Percentiles rank a stretch among this genome's conserved stretches.
Evolutionary conservation across 2,888 invertebrate genomes (phyloP).

Genomic region (Agrilus mali): DNA sequence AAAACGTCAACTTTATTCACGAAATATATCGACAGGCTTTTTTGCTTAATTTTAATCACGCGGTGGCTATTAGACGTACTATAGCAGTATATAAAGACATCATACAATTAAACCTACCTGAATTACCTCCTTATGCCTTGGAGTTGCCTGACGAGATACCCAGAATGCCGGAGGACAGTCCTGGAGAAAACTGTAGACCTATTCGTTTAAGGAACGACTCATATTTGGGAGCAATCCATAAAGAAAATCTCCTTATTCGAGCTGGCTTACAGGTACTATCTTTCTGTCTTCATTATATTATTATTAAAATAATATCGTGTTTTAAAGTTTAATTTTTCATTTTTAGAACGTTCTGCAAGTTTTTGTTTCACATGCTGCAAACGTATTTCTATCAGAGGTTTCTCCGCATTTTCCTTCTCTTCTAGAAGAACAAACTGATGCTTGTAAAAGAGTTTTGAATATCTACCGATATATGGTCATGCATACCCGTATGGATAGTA

Average conservation of each 20-base stretch:
- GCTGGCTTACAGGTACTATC: slow-evolving; percentile 61
- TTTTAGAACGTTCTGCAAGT: slow-evolving; percentile 65
- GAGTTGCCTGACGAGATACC: slow-evolving; percentile 44
- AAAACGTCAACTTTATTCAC: slow-evolving; percentile 89
- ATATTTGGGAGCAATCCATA: slow-evolving; percentile 70
- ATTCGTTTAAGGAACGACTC: slow-evolving; percentile 68
- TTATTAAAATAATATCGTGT: slow-evolving; percentile 2
- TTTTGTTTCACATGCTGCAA: slow-evolving; percentile 91
- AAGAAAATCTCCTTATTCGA: slow-evolving; percentile 66
- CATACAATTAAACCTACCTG: slow-evolving; percentile 76
- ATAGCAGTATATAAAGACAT: slow-evolving; percentile 91
- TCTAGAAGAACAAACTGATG: slow-evolving; percentile 86
- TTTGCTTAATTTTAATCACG: slow-evolving; percentile 76
- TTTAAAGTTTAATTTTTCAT: slow-evolving; percentile 6
- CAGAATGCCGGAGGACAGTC: slow-evolving; percentile 21
- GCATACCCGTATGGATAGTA: slow-evolving; percentile 86
- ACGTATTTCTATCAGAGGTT: slow-evolving; percentile 75
- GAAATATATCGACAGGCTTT: slow-evolving; percentile 91
- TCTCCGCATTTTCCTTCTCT: slow-evolving; percentile 50
- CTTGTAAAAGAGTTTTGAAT: slow-evolving; percentile 90
- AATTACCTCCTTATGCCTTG: slow-evolving; percentile 71
- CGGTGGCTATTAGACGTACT: slow-evolving; percentile 75
- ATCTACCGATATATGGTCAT: slow-evolving; percentile 95
- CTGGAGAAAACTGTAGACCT: slow-evolving; percentile 21
- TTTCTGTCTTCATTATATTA: neutral